phyloP scores from a whole-genome alignment of 2,797 vertebrate genomes.

The Scarus forsteni region DNA sequence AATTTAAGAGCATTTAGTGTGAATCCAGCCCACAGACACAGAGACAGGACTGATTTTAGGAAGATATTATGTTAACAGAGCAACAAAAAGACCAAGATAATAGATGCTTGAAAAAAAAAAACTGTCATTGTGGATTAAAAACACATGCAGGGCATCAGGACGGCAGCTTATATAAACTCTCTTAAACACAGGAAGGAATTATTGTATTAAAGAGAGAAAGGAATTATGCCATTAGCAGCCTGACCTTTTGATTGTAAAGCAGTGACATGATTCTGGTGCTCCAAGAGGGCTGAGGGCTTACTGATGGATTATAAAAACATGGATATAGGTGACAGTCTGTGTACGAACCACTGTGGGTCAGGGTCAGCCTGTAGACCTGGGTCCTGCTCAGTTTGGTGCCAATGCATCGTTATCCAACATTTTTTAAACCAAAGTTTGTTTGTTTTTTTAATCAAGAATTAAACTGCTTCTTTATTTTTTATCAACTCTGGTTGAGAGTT shows the following conservation, averaged over 20 bases:
- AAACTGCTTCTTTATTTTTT: too few species aligned
- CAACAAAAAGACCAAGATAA: background rate
- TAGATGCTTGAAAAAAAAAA: slow-evolving; percentile 29
- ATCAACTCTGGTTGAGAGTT: too few species aligned
- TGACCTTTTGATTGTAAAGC: slow-evolving; percentile 38
- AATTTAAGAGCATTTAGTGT: too few species aligned
- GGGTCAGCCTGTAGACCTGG: background rate
- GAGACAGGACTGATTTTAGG: background rate
- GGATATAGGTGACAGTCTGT: background rate
- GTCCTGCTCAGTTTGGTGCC: background rate
- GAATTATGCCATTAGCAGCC: slow-evolving; percentile 55
- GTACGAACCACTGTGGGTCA: slow-evolving; percentile 14
- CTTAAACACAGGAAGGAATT: slow-evolving; percentile 62
- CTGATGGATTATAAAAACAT: background rate
- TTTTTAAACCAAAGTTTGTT: too few species aligned
- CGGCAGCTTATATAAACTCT: slow-evolving; percentile 14
- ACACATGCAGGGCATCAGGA: slow-evolving; percentile 12
- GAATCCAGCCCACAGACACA: background rate
- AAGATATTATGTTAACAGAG: slow-evolving; percentile 8
- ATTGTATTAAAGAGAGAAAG: slow-evolving; percentile 51
- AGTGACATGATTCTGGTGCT: slow-evolving; percentile 16
- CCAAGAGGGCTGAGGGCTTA: background rate
- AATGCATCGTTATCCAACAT: too few species aligned
- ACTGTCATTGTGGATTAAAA: slow-evolving; percentile 36
- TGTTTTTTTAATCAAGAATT: too few species aligned